Conservation (phyloP, 2,113 vertebrate species). For the Microtus ochrogaster region DNA sequence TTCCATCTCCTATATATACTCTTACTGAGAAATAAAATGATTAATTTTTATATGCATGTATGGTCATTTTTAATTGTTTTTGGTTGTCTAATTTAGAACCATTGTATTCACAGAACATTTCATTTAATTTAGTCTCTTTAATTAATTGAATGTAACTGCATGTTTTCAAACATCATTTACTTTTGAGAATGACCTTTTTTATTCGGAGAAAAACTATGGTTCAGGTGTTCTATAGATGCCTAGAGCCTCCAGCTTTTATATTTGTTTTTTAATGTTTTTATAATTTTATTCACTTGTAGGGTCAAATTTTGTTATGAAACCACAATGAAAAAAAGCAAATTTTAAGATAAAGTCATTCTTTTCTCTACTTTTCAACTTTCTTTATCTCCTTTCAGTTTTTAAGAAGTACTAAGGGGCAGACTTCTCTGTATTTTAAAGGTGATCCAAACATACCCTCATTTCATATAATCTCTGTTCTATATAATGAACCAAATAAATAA, state of each 20-base stretch:
- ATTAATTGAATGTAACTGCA: not conserved
- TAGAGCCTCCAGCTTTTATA: not conserved
- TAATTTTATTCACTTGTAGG: not conserved
- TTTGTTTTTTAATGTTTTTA: not conserved
- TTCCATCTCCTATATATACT: not conserved
- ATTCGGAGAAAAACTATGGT: not conserved
- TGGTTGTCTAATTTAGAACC: not conserved
- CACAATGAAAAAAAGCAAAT: not conserved
- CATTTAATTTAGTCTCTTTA: not conserved
- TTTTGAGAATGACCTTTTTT: not conserved
- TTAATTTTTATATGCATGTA: not conserved
- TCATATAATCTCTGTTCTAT: not conserved
- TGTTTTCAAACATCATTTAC: not conserved
- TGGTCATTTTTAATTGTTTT: not conserved
- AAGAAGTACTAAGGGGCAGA: not conserved
- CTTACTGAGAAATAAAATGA: not conserved
- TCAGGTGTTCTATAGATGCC: not conserved
- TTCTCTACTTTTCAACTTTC: not conserved
- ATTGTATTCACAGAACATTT: not conserved
- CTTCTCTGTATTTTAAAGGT: not conserved
- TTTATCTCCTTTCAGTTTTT: not conserved
- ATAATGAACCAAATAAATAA: not conserved
- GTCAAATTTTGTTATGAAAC: not conserved
- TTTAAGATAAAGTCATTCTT: not conserved
- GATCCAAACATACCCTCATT: not conserved